These are phyloP conservation scores for Ficedula albicollis DNA, from an alignment of 2,797 vertebrate genomes.

Conservation along the genomic window DNA sequence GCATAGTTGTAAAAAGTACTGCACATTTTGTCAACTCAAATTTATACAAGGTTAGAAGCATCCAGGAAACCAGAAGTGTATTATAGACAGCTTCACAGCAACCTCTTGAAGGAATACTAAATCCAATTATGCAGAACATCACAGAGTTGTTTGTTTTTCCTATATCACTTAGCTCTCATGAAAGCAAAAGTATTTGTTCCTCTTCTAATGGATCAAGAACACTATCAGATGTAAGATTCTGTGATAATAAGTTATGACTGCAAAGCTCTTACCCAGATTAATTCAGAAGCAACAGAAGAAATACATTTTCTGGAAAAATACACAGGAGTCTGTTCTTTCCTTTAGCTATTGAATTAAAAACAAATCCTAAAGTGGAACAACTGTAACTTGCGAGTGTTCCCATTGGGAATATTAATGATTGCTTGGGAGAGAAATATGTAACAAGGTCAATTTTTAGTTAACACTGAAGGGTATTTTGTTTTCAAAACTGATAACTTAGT, in stretches of 20 bases:
- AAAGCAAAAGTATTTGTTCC: conserved; percentile 32
- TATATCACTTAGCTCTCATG: conserved; percentile 46
- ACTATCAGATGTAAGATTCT: conserved; percentile 14
- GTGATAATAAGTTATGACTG: conserved; percentile 30
- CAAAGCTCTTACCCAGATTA: conserved; percentile 45
- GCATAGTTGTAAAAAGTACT: conserved; percentile 30
- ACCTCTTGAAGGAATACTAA: conserved; percentile 55
- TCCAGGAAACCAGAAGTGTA: conserved; percentile 28
- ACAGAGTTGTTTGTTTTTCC: conserved; percentile 59
- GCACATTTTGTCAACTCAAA: conserved; percentile 59
- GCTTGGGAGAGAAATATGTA: background rate
- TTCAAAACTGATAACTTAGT: background rate
- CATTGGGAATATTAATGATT: background rate
- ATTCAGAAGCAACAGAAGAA: conserved; percentile 34
- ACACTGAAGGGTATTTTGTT: background rate
- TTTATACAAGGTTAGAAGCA: conserved; percentile 60
- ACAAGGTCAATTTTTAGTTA: background rate
- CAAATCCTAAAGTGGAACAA: background rate
- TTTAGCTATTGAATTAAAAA: background rate
- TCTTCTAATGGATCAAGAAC: conserved; percentile 28
- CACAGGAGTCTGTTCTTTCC: background rate
- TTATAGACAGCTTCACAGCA: conserved; percentile 29
- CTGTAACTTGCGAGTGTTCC: background rate
- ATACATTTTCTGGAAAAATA: background rate
- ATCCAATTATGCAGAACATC: conserved; percentile 50